Conservation (phyloP, 2,797 vertebrate species). For the Sebastolobus alascanus region DNA sequence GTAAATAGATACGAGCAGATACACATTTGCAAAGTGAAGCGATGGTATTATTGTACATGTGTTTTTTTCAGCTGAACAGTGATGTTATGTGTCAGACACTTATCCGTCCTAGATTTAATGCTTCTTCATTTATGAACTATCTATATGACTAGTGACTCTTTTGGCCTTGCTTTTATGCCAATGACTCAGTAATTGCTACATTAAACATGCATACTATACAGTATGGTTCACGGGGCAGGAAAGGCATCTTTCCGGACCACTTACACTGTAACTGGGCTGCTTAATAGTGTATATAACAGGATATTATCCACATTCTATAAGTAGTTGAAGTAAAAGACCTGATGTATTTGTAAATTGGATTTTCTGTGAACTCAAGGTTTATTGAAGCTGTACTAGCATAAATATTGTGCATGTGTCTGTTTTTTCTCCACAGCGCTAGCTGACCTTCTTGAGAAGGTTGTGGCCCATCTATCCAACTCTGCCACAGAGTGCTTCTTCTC, state of each 20-base stretch:
- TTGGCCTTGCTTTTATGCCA: slow-evolving; percentile 8
- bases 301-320: slow-evolving; percentile 10
- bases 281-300: neutral
- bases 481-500: slow-evolving; percentile 88
- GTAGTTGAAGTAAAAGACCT: slow-evolving; percentile 2
- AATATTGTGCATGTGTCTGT: neutral
- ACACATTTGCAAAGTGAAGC: slow-evolving; percentile 3
- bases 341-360: neutral
- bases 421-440: slow-evolving; percentile 86
- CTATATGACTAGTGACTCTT: neutral
- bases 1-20: slow-evolving; percentile 10
- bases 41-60: neutral
- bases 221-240: slow-evolving; percentile 3
- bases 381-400: neutral
- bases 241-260: neutral
- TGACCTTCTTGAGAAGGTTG: slow-evolving; percentile 91
- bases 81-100: slow-evolving; percentile 1
- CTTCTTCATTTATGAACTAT: slow-evolving; percentile 15
- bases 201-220: slow-evolving; percentile 1
- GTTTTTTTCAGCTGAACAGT: neutral
- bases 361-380: slow-evolving; percentile 14
- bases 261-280: neutral
- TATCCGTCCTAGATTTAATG: neutral
- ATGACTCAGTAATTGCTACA: neutral
- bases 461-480: slow-evolving; percentile 86